These are phyloP conservation scores for Colletes latitarsis DNA, from an alignment of 1,140 invertebrate genomes.

Conservation along the genomic window DNA sequence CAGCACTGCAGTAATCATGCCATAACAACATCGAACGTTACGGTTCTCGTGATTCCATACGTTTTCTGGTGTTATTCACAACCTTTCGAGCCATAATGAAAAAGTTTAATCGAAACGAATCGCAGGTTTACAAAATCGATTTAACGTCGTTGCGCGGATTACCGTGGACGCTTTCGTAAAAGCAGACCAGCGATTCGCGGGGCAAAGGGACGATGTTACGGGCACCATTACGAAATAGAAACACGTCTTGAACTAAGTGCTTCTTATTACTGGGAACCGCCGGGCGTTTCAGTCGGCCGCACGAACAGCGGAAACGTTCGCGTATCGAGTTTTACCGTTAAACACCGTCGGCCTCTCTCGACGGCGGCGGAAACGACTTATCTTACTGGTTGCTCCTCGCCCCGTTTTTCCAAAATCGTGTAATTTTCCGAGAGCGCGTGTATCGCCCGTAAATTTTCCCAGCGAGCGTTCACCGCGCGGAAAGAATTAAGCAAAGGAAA, in stretches of 20 bases:
- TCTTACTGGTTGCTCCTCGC: not conserved
- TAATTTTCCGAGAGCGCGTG: not conserved
- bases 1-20: too few species aligned
- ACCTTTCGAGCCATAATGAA: not conserved
- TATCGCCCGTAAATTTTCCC: not conserved
- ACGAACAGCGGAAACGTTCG: constrained; percentile 27
- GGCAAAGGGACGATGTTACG: constrained; percentile 38
- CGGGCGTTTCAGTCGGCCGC: constrained; percentile 33
- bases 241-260: constrained; percentile 57
- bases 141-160: constrained; percentile 53
- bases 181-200: constrained; percentile 1
- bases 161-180: constrained; percentile 13
- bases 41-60: too few species aligned
- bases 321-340: constrained; percentile 45
- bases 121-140: constrained; percentile 46
- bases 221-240: constrained; percentile 52
- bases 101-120: constrained; percentile 39
- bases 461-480: not conserved
- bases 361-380: not conserved
- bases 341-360: not conserved
- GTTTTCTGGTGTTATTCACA: not conserved
- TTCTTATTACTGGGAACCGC: constrained; percentile 42
- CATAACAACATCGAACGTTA: too few species aligned
- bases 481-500: constrained; percentile 4
- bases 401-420: not conserved